Conservation (phyloP, 2,797 vertebrate species). For the Pagetopsis macropterus region DNA sequence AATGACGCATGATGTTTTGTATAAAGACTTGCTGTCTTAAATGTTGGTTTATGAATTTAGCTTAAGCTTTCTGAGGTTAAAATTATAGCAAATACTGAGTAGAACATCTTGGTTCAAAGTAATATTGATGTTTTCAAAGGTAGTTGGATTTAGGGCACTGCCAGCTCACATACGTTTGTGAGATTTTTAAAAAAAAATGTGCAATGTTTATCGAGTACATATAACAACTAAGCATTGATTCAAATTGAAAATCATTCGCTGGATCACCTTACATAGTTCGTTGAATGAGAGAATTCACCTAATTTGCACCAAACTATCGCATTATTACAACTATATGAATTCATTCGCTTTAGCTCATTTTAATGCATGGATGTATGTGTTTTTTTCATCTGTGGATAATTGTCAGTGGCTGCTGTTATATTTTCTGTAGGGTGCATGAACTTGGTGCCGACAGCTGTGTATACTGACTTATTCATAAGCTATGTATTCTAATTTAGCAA, state of each 20-base stretch:
- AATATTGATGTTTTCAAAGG: too few species aligned
- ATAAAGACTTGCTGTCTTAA: not conserved
- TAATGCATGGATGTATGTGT: constrained; percentile 27
- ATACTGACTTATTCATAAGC: constrained; percentile 59
- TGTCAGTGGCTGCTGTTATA: constrained; percentile 37
- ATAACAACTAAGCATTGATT: not conserved
- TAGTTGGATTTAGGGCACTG: not conserved
- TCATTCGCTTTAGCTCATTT: constrained; percentile 14
- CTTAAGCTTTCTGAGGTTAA: not conserved
- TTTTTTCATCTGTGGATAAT: constrained; percentile 35
- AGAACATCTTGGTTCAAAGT: not conserved
- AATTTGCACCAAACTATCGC: constrained; percentile 25
- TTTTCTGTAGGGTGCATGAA: constrained; percentile 46
- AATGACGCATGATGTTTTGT: not conserved
- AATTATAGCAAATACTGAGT: not conserved
- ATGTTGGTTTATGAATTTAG: not conserved
- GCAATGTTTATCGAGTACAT: not conserved
- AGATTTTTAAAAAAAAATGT: not conserved
- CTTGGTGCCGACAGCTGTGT: constrained; percentile 51
- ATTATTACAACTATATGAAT: constrained; percentile 34
- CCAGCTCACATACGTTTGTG: not conserved
- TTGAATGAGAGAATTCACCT: constrained; percentile 14
- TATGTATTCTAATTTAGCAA: constrained; percentile 59
- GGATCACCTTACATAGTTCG: constrained; percentile 1
- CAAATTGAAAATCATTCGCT: not conserved